Evolutionary conservation across 2,113 vertebrate species (phyloP), one percentile per base, ranked within the genome.

Genomic region (Ifrita kowaldi): DNA sequence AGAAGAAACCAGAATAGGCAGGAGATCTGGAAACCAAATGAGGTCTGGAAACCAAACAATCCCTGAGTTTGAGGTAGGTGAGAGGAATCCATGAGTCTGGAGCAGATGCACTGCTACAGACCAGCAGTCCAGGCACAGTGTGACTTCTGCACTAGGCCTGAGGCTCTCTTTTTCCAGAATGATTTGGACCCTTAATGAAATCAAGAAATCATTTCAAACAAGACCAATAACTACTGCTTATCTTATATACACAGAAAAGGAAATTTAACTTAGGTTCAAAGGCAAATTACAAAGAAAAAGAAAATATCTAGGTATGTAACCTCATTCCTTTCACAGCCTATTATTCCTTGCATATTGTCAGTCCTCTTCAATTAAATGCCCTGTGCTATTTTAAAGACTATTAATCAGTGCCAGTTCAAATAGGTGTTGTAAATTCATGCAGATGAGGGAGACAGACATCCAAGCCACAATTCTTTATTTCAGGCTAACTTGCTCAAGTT

Each of bases 191-290:
- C 16, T 49, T 78, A 65, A 89, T 39, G 60, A 87, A 95, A 96
- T 90, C 41, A 57, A 90, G 37, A 89, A 74, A 86, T 55, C 2
- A 19, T 63, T 95, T 89, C 56, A 92, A 93, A 87, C 37, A 84
- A 68, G 64, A 81, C 30, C 35, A 86, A 35, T 77, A 92, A 56
- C 19, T 82, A 47, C 41, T 87, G 68, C 76, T 96, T 92, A 89
- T 95, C 84, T 89, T 87, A 78, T 13, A 68, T 6, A 39, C 19
- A 53, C 73, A 89, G 77, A 89, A 81, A 74, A 89, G n/a, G 70
- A 93, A 92, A 92, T 95, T 81, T 75, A 80, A 60, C 71, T 89
- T 68, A 16, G 33, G 10, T 46, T 90, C 41, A 93, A 86, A 94
- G 53, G 41, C 41, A 94, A 90, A 90, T 94, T 68, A 84, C 26